A percentile compares a stretch with the other conserved stretches of the same genome.
phyloP scores from a whole-genome alignment of 1,140 invertebrate species.

The Nephila pilipes region DNA sequence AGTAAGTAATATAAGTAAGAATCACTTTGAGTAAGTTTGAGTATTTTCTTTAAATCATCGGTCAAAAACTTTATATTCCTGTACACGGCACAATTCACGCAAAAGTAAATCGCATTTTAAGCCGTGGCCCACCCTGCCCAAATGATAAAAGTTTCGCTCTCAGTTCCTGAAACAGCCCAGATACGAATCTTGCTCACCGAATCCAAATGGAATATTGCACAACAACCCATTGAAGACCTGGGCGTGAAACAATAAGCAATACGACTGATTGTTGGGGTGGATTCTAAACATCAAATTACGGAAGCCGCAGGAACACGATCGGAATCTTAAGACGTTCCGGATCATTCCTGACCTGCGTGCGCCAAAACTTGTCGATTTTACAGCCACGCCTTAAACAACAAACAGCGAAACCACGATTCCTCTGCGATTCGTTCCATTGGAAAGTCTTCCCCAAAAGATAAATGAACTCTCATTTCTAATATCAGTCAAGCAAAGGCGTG shows the following conservation, averaged over 20 bases:
- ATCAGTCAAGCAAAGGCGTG: slow-evolving; percentile 49
- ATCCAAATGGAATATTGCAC: not conserved
- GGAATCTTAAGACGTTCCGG: slow-evolving; percentile 37
- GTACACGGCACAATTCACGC: too few species aligned
- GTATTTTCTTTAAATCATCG: too few species aligned
- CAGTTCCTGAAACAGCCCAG: too few species aligned
- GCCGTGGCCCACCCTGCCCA: too few species aligned
- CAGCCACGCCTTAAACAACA: slow-evolving; percentile 43
- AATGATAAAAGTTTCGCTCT: too few species aligned
- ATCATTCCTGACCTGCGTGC: slow-evolving; percentile 14
- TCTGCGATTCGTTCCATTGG: slow-evolving; percentile 26
- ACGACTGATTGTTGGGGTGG: slow-evolving; percentile 42
- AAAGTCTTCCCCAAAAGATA: slow-evolving; percentile 44
- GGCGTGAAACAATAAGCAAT: not conserved
- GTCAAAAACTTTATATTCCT: too few species aligned
- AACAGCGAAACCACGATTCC: not conserved
- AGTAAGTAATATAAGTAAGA: too few species aligned
- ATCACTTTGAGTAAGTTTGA: too few species aligned
- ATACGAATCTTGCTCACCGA: not conserved
- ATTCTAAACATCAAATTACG: slow-evolving; percentile 44
- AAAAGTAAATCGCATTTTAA: too few species aligned
- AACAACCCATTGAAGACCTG: not conserved
- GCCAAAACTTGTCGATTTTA: slow-evolving; percentile 17
- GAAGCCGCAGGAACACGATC: not conserved
- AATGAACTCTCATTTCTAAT: slow-evolving; percentile 66